A percentile compares a stretch with the other conserved stretches of the same genome.
phyloP scores from a whole-genome alignment of 2,888 invertebrate species.

The Julus scanicus region DNA sequence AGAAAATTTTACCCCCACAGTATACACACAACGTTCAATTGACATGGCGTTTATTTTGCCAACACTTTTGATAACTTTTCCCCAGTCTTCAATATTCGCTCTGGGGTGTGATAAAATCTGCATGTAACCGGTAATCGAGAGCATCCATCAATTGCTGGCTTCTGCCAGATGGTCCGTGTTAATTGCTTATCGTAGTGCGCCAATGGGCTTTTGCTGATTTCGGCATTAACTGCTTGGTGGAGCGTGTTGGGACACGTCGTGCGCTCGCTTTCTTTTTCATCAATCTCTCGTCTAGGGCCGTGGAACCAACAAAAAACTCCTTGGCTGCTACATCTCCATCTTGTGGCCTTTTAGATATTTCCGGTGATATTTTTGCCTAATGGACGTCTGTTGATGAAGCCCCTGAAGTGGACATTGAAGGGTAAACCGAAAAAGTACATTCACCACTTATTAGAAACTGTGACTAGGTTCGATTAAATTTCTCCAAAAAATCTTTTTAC shows the following conservation, averaged over 20 bases:
- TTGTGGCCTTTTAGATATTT: constrained; percentile 4
- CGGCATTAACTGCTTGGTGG: constrained; percentile 16
- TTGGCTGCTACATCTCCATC: constrained; percentile 3
- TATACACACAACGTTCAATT: neutral
- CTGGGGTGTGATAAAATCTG: constrained; percentile 49
- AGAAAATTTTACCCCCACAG: neutral
- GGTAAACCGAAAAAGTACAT: neutral
- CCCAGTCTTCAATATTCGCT: neutral
- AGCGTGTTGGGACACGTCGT: neutral
- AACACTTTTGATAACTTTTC: constrained; percentile 19
- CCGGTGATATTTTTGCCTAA: constrained; percentile 17
- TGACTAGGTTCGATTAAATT: too few relatives aligned
- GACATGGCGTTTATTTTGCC: neutral
- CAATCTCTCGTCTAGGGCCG: neutral
- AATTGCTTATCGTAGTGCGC: constrained; percentile 44
- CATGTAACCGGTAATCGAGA: constrained; percentile 49
- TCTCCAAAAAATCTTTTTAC: too few relatives aligned
- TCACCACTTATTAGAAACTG: too few relatives aligned
- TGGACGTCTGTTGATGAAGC: neutral
- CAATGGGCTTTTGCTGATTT: constrained; percentile 9
- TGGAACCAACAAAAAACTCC: neutral
- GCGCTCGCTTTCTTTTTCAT: constrained; percentile 41
- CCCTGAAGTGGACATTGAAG: neutral
- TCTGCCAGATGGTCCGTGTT: constrained; percentile 50
- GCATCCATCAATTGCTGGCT: constrained; percentile 52